phyloP scores from a whole-genome alignment of 2,888 invertebrate genomes.

The Morpho deidamia region DNA sequence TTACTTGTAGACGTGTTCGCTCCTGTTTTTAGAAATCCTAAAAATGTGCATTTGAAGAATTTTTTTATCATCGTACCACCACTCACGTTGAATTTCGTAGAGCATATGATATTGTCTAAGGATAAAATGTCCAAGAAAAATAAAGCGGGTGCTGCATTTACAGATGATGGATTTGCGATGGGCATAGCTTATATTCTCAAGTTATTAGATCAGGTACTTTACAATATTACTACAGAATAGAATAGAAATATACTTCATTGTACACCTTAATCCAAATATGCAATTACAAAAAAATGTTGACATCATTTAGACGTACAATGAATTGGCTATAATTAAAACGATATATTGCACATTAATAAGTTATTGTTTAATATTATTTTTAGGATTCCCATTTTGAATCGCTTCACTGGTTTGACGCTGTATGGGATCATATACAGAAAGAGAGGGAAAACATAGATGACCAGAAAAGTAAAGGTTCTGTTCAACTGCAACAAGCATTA shows the following conservation, averaged over 20 bases:
- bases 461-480: conserved; percentile 85
- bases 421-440: conserved; percentile 83
- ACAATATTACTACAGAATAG: background rate
- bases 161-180: conserved; percentile 99
- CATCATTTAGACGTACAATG: no score
- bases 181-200: conserved; percentile 95
- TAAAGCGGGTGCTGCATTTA: conserved; percentile 92
- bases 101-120: conserved; percentile 93
- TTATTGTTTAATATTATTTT: conserved; percentile 26
- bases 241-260: no score
- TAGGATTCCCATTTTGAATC: conserved; percentile 90
- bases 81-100: conserved; percentile 95
- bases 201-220: conserved; percentile 86
- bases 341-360: background rate
- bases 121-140: conserved; percentile 95
- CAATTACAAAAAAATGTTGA: no score
- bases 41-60: conserved; percentile 92
- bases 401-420: conserved; percentile 96
- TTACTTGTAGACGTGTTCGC: conserved; percentile 95
- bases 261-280: no score
- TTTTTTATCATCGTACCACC: conserved; percentile 97
- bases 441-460: conserved; percentile 79
- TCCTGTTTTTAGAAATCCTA: conserved; percentile 89
- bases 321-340: no score
- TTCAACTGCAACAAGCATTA: conserved; percentile 95